phyloP scores from a whole-genome alignment of 2,888 invertebrate genomes.

The Cinara cedri region DNA sequence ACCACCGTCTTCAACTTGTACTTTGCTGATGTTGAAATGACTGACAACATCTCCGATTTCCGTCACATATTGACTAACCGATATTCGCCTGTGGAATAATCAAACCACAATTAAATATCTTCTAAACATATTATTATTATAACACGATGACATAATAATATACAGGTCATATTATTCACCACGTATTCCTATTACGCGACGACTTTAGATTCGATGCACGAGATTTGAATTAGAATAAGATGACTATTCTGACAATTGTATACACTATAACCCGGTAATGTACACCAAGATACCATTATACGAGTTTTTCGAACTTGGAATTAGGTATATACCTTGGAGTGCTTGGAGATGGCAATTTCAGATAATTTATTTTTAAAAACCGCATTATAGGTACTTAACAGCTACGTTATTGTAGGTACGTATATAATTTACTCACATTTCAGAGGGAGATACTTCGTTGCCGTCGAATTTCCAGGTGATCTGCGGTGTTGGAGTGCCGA shows the following conservation, averaged over 20 bases:
- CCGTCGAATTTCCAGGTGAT: constrained; percentile 65
- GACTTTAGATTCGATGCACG: neutral
- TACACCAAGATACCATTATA: too few relatives aligned
- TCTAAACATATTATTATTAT: neutral
- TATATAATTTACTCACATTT: constrained; percentile 20
- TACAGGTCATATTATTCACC: neutral
- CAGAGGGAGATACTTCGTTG: constrained; percentile 61
- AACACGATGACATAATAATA: neutral
- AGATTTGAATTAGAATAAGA: too few relatives aligned
- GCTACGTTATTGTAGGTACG: too few relatives aligned
- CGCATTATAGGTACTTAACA: neutral
- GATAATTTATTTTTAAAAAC: neutral
- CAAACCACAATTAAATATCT: neutral
- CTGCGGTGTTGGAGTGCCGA: constrained; percentile 66
- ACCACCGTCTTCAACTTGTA: constrained; percentile 64
- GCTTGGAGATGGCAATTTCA: neutral
- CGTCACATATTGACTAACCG: constrained; percentile 63
- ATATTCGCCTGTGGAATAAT: constrained; percentile 5
- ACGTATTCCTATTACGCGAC: neutral
- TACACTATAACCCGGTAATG: too few relatives aligned
- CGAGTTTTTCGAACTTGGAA: neutral
- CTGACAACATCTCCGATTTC: constrained; percentile 64
- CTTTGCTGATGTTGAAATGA: constrained; percentile 64
- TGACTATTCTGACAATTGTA: neutral
- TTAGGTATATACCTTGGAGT: neutral